A percentile compares a stretch with the other conserved stretches of the same genome.
Conservation (phyloP, 1,140 invertebrate species). For the Drosophila pseudoananassae region DNA sequence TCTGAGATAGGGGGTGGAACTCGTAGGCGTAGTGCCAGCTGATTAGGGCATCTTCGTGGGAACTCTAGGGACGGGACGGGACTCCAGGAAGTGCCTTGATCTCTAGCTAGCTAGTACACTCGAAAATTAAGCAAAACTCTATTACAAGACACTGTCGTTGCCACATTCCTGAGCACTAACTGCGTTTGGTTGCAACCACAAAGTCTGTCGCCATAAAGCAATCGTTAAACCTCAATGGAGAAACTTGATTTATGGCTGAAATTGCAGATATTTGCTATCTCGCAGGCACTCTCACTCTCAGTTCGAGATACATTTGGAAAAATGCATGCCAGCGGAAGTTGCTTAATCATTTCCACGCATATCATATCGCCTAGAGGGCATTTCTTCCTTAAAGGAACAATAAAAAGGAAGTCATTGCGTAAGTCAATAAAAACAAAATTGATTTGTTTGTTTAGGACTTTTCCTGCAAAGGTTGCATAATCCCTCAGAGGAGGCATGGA, state of each 20-base stretch:
- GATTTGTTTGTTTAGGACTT: conserved; percentile 69
- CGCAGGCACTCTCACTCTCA: conserved; percentile 19
- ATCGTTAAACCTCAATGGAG: conserved; percentile 43
- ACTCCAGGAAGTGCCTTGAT: not conserved
- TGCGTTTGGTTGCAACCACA: conserved; percentile 29
- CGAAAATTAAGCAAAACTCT: conserved; percentile 9
- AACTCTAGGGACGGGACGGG: not conserved
- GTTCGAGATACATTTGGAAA: conserved; percentile 15
- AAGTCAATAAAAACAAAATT: conserved; percentile 66
- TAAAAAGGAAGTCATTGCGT: conserved; percentile 73
- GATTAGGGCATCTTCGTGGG: conserved; percentile 20
- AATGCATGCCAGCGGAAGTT: conserved; percentile 72
- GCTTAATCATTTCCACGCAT: conserved; percentile 74
- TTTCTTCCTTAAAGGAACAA: conserved; percentile 12
- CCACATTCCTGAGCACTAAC: conserved; percentile 39
- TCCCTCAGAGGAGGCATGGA: conserved; percentile 24
- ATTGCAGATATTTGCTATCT: conserved; percentile 20
- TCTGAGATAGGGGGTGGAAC: conserved; percentile 45
- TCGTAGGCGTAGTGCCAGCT: conserved; percentile 24
- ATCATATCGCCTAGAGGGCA: conserved; percentile 60
- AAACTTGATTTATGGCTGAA: conserved; percentile 64
- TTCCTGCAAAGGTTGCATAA: conserved; percentile 21
- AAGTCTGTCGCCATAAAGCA: conserved; percentile 44
- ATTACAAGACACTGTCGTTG: conserved; percentile 32
- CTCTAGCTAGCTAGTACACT: conserved; percentile 15